These are phyloP conservation scores for Eristalis pertinax DNA, from an alignment of 2,888 invertebrate species.

Conservation along the genomic window DNA sequence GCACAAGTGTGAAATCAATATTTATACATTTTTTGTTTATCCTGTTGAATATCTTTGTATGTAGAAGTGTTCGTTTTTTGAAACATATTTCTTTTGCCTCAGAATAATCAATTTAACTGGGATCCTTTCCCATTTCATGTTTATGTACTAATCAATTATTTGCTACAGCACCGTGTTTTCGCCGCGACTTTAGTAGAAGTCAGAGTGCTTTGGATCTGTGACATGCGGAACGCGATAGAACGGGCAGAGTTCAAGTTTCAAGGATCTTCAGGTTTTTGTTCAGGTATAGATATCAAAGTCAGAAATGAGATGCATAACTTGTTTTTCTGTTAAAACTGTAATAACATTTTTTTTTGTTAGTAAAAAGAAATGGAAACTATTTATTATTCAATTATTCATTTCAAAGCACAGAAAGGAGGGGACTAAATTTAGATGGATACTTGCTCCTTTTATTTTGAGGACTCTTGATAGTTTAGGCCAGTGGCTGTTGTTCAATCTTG, in stretches of 20 bases:
- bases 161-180: neutral
- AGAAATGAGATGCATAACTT: neutral
- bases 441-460: too few species aligned
- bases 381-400: neutral
- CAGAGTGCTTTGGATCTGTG: neutral
- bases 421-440: too few species aligned
- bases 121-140: neutral
- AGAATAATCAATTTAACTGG: neutral
- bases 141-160: neutral
- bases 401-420: neutral
- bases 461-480: too few species aligned
- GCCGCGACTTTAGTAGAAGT: neutral
- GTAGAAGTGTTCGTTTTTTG: neutral
- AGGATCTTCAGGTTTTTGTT: neutral
- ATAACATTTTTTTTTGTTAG: neutral
- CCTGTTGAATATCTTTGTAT: neutral
- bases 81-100: neutral
- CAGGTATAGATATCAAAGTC: neutral
- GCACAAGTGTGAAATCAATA: conserved; percentile 18
- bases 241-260: neutral
- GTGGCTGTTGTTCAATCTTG: too few species aligned
- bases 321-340: neutral
- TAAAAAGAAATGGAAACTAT: neutral
- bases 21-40: neutral
- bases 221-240: neutral